Conservation (phyloP, 2,797 vertebrate genomes). For the Caiman crocodilus region DNA sequence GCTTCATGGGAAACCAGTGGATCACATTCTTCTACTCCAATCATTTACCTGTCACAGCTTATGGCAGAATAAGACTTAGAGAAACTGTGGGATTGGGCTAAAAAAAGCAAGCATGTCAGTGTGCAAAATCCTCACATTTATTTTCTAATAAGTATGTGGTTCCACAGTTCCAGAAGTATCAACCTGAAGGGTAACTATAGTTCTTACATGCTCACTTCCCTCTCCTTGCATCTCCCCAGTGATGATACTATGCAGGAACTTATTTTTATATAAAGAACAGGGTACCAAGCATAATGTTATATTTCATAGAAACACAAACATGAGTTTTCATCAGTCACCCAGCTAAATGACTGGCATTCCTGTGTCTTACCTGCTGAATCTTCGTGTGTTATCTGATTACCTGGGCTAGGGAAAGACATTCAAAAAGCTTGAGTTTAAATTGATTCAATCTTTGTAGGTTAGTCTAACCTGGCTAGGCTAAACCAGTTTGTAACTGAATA, state of each 20-base stretch:
- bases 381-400: too few relatives aligned
- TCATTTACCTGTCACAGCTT: conserved; percentile 1
- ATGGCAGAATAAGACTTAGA: neutral
- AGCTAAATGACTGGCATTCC: conserved; percentile 61
- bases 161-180: conserved; percentile 6
- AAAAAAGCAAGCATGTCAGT: conserved; percentile 4
- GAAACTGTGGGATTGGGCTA: neutral
- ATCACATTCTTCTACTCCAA: neutral
- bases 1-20: neutral
- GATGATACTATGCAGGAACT: neutral
- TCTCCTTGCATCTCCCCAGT: neutral
- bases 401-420: neutral
- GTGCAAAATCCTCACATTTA: neutral
- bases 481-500: too few relatives aligned
- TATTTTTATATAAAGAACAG: conserved; percentile 75
- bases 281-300: conserved; percentile 50
- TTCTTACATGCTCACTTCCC: conserved; percentile 17
- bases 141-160: neutral
- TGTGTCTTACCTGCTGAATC: too few relatives aligned
- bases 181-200: conserved; percentile 46
- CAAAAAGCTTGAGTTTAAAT: too few relatives aligned
- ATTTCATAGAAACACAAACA: conserved; percentile 53
- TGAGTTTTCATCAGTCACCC: conserved; percentile 68
- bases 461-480: too few relatives aligned
- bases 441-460: too few relatives aligned